Percentiles rank a stretch among this genome's conserved stretches.
phyloP scores from a whole-genome alignment of 2,797 vertebrate species.

The Phrynocephalus forsythii region DNA sequence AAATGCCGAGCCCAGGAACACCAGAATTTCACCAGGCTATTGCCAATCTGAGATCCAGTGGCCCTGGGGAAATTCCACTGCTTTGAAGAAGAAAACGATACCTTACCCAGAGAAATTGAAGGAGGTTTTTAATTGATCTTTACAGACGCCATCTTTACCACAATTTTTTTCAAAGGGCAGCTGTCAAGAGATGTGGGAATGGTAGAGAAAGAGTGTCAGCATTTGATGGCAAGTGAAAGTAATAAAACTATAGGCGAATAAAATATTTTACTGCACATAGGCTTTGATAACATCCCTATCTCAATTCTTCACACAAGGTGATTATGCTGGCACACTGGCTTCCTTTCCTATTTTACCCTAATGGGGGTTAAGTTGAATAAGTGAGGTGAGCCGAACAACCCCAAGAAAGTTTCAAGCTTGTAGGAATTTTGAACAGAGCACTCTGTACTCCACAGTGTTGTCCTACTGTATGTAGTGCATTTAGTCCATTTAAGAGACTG shows the following conservation, averaged over 20 bases:
- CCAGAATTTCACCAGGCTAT: background rate
- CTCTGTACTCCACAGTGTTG: too few relatives aligned
- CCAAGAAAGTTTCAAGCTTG: background rate
- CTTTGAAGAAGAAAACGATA: background rate
- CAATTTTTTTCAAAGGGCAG: conserved; percentile 85
- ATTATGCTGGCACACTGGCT: background rate
- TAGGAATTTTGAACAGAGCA: background rate
- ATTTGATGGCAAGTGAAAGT: background rate
- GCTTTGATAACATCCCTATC: background rate
- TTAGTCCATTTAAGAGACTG: too few relatives aligned
- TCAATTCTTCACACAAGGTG: background rate
- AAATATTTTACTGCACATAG: background rate
- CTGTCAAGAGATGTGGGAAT: conserved; percentile 68
- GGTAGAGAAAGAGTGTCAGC: background rate
- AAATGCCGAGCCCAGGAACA: background rate
- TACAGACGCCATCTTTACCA: conserved; percentile 76
- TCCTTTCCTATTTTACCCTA: background rate
- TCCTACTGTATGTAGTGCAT: too few relatives aligned
- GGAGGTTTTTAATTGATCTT: conserved; percentile 81
- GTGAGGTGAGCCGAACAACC: too few relatives aligned
- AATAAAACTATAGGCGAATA: background rate
- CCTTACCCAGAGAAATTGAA: conserved; percentile 81
- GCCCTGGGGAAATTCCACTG: background rate
- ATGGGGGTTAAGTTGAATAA: background rate
- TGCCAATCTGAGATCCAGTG: background rate